phyloP scores from a whole-genome alignment of 1,140 invertebrate species.

The Bombus fervidus region DNA sequence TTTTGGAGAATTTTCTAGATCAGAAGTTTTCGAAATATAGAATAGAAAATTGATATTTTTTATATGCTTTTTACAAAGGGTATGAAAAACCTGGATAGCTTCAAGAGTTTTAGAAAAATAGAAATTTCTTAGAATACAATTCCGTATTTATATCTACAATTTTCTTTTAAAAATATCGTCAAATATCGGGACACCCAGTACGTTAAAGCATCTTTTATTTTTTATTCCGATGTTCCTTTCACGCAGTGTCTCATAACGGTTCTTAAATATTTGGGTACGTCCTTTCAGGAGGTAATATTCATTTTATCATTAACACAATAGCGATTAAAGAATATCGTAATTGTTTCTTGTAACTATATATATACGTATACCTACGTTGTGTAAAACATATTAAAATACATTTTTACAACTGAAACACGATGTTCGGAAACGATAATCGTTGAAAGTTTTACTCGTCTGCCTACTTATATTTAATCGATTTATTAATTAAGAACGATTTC shows the following conservation, averaged over 20 bases:
- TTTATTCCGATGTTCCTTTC: not conserved
- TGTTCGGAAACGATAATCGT: too few relatives aligned
- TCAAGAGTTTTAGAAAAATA: too few relatives aligned
- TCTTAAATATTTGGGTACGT: conserved; percentile 6
- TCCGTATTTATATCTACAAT: not conserved
- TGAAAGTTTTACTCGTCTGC: too few relatives aligned
- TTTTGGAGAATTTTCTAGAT: too few relatives aligned
- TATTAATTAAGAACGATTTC: too few relatives aligned
- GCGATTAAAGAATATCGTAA: not conserved
- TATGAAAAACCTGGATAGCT: too few relatives aligned
- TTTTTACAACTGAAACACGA: not conserved
- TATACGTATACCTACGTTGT: too few relatives aligned
- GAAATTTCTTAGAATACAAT: too few relatives aligned
- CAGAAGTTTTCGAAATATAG: too few relatives aligned
- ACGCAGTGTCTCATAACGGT: conserved; percentile 3
- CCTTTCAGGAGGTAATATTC: not conserved
- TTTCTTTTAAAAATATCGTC: not conserved
- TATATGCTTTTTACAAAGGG: too few relatives aligned
- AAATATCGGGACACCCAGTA: conserved; percentile 12
- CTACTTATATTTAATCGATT: too few relatives aligned
- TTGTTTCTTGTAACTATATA: not conserved
- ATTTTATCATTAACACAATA: not conserved
- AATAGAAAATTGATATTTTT: too few relatives aligned
- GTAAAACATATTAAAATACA: not conserved
- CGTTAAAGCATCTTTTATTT: not conserved